Evolutionary conservation across 1,140 invertebrate genomes (phyloP), one percentile per base, ranked within the genome.

Genomic region (Pseudomyrmex gracilis): DNA sequence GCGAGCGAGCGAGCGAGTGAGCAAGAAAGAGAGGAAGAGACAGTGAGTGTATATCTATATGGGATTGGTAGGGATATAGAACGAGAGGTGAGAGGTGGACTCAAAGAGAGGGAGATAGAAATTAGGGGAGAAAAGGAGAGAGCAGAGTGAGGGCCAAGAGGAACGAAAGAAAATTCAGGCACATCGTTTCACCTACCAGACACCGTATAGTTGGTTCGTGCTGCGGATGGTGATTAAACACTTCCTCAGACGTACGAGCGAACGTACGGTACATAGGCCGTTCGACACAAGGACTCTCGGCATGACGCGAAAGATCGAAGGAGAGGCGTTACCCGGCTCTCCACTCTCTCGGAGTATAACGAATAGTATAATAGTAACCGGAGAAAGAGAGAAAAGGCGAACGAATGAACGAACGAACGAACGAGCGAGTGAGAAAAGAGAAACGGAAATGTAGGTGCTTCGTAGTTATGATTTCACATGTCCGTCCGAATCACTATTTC

Each of bases 281-380:
- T 74, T 24, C 70, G 58, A 64, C 64, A 88, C 87, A 86, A 89
- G 80, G 80, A 84, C 87, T 89, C 80, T 86, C 87, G 84, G 87
- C 87, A 89, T 88, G 87, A 88, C 87, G 84, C 87, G 87, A 89
- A 82, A 87, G 83, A 88, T 89, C 87, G 87, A 89, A 89, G 73
- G 87, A 88, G 88, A 89, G 88, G 88, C 88, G 88, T 89, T 89
- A 89, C 88, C 88, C 88, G 73, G 84, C 84, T 73, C 87, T 78
- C 80, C 76, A 86, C 87, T 34, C 87, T 34, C 34, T 83, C 83
- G 61, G 82, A 87, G 85, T 77, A 85, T 77, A 57, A 61, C 74
- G 66, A 68, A 51, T 12, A 34, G 77, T 58, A 51, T 12, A 34
- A 34, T 34, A 71, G 68, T 4, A 2, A 57, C n/a, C 53, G 22